Percentiles rank a stretch among this genome's conserved stretches.
These are phyloP conservation scores for Sapayoa aenigma DNA, from an alignment of 2,113 vertebrate genomes.

Conservation along the genomic window DNA sequence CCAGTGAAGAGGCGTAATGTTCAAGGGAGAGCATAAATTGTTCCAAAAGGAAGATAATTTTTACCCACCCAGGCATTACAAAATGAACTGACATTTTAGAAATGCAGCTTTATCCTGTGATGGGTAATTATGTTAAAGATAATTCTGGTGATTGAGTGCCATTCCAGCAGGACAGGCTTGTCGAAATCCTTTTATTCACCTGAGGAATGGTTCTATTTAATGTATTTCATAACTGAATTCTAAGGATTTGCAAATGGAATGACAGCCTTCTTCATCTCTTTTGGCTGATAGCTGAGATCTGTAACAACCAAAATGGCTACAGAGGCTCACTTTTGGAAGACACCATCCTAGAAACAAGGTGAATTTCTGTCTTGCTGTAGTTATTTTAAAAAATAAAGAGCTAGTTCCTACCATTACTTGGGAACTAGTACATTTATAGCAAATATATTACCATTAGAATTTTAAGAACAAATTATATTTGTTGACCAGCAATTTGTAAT, in stretches of 20 bases:
- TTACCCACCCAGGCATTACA: slow-evolving; percentile 20
- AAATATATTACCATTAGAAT: background rate
- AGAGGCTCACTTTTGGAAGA: background rate
- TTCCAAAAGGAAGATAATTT: slow-evolving; percentile 38
- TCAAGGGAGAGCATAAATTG: slow-evolving; percentile 37
- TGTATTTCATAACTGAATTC: slow-evolving; percentile 20
- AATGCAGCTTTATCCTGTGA: slow-evolving; percentile 21
- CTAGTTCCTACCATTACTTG: background rate
- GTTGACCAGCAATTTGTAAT: background rate
- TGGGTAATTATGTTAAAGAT: slow-evolving; percentile 49
- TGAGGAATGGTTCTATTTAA: slow-evolving; percentile 38
- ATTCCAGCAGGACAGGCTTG: slow-evolving; percentile 44
- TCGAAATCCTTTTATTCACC: slow-evolving; percentile 54
- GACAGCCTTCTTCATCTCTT: background rate
- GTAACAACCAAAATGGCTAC: background rate
- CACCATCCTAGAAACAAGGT: background rate
- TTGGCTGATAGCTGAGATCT: background rate
- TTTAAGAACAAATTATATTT: background rate
- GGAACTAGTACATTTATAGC: background rate
- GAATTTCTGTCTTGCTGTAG: background rate
- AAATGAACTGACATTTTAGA: slow-evolving; percentile 57
- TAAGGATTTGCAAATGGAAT: slow-evolving; percentile 29
- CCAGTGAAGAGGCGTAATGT: slow-evolving; percentile 13
- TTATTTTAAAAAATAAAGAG: background rate
- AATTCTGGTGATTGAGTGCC: slow-evolving; percentile 54